These are phyloP conservation scores for Pterocles gutturalis DNA, from an alignment of 2,113 vertebrate species.

Conservation along the genomic window DNA sequence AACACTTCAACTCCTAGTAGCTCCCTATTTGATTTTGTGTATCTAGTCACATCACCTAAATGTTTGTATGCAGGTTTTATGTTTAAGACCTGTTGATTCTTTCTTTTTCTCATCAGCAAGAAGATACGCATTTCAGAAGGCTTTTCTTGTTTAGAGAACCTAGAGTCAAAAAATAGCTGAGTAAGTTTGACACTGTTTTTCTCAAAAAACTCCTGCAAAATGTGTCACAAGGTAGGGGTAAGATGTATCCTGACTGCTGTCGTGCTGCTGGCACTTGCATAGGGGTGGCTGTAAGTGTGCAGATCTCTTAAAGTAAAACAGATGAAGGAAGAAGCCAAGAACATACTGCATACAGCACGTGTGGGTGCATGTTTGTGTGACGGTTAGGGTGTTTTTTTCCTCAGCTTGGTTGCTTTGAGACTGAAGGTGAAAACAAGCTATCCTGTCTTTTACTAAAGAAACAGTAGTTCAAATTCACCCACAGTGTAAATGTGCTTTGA, in stretches of 20 bases:
- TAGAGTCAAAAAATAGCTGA: not conserved
- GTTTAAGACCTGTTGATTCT: not conserved
- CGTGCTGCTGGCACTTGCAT: not conserved
- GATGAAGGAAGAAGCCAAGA: not conserved
- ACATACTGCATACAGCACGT: not conserved
- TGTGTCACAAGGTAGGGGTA: not conserved
- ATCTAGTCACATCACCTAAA: not conserved
- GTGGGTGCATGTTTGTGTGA: not conserved
- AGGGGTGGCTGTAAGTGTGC: not conserved
- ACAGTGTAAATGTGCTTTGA: not conserved
- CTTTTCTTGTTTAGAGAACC: not conserved
- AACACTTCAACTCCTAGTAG: not conserved
- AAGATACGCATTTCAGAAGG: not conserved
- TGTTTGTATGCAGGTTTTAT: not conserved
- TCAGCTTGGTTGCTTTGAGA: not conserved
- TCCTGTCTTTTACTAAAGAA: not conserved
- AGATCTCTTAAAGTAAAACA: not conserved
- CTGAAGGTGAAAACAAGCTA: not conserved
- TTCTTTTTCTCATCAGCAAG: not conserved
- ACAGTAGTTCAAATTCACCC: not conserved
- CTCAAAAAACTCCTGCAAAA: not conserved
- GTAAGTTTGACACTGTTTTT: not conserved
- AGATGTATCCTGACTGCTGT: not conserved
- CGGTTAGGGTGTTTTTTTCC: not conserved
- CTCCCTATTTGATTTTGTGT: not conserved